A percentile compares a stretch with the other conserved stretches of the same genome.
Conservation (phyloP, 2,888 invertebrate species). For the Thereva unica region DNA sequence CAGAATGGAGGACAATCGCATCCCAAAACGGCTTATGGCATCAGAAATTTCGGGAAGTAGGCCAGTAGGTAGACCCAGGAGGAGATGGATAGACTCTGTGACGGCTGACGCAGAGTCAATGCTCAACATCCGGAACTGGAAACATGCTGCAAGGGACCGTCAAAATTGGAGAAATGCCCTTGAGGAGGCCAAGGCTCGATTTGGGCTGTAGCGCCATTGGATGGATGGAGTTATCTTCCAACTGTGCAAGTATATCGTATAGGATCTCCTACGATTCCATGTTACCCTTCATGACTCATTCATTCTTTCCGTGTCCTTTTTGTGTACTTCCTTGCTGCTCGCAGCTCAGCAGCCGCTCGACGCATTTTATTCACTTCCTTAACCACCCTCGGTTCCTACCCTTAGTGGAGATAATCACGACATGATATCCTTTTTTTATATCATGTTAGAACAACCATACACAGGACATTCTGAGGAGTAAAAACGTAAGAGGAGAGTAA, state of each 20-base stretch:
- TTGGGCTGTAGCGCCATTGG: too few species aligned
- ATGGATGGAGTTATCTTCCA: conserved; percentile 23
- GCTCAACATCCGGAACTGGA: too few species aligned
- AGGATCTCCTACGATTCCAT: conserved; percentile 6
- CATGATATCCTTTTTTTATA: conserved; percentile 36
- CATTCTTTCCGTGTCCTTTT: conserved; percentile 21
- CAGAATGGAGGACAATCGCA: too few species aligned
- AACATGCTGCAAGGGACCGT: too few species aligned
- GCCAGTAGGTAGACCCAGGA: too few species aligned
- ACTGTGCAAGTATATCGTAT: conserved; percentile 3
- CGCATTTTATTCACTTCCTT: conserved; percentile 31
- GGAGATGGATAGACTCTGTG: too few species aligned
- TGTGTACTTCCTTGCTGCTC: conserved; percentile 32
- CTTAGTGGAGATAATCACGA: conserved; percentile 35
- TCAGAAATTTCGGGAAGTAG: too few species aligned
- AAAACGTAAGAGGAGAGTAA: not conserved
- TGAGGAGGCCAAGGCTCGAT: too few species aligned
- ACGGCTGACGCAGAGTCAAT: too few species aligned
- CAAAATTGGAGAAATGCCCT: too few species aligned
- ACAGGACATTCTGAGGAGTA: conserved; percentile 22
- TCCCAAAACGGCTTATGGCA: too few species aligned
- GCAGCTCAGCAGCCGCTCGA: conserved; percentile 27
- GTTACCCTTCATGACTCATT: not conserved
- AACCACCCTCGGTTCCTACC: conserved; percentile 22
- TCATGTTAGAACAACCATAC: conserved; percentile 25